phyloP scores from a whole-genome alignment of 2,113 vertebrate species.

The Alethe diademata region DNA sequence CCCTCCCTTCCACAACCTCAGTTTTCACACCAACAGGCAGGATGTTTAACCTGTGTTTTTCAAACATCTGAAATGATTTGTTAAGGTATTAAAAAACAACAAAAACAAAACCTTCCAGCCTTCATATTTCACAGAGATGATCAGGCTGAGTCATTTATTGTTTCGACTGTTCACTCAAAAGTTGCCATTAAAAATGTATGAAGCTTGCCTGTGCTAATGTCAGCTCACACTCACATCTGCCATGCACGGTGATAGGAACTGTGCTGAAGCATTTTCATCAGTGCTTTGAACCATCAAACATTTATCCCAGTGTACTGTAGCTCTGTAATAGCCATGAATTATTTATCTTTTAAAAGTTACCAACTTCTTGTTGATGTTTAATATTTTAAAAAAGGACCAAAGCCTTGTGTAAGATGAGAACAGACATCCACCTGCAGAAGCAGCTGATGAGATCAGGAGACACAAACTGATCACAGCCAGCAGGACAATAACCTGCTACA shows the following conservation, averaged over 20 bases:
- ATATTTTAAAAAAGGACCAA: not conserved
- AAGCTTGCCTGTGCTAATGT: not conserved
- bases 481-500: not conserved
- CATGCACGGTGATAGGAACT: not conserved
- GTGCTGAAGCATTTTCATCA: not conserved
- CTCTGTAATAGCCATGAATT: not conserved
- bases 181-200: not conserved
- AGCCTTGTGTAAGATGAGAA: not conserved
- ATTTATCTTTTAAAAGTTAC: not conserved
- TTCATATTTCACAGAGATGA: not conserved
- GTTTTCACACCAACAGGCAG: not conserved
- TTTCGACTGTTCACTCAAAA: not conserved
- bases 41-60: not conserved
- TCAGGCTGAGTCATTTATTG: not conserved
- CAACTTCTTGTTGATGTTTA: not conserved
- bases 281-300: conserved; percentile 2
- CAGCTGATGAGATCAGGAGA: not conserved
- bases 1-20: not conserved
- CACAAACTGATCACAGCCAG: not conserved
- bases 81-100: not conserved
- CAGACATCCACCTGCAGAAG: not conserved
- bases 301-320: not conserved
- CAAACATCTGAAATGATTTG: not conserved
- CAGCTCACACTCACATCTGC: not conserved
- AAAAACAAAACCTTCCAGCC: not conserved